Evolutionary conservation across 2,113 vertebrate species (phyloP).

Genomic region (Plotosus lineatus): DNA sequence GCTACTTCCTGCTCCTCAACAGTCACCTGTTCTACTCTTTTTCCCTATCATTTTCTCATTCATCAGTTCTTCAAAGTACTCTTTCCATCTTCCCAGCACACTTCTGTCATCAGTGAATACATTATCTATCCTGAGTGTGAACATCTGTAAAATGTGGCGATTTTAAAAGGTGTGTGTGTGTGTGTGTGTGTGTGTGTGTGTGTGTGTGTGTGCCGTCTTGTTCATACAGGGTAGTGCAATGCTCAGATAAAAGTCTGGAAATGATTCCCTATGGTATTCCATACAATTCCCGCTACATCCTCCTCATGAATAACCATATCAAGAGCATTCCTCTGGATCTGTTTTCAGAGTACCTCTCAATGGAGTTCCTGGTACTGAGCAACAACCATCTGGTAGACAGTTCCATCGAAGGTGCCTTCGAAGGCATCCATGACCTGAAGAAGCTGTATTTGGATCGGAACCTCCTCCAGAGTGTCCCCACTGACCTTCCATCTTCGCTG

Average conservation of each 20-base stretch:
- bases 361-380: constrained; percentile 68
- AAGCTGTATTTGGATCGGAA: constrained; percentile 61
- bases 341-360: constrained; percentile 61
- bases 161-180: not conserved
- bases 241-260: constrained; percentile 68
- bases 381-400: constrained; percentile 66
- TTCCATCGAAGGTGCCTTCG: constrained; percentile 59
- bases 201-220: constrained; percentile 9
- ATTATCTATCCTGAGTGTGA: not conserved
- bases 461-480: constrained; percentile 56
- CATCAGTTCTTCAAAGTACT: too few relatives aligned
- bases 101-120: too few relatives aligned
- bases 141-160: not conserved
- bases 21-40: too few relatives aligned
- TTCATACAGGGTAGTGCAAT: constrained; percentile 69
- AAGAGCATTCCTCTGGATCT: constrained; percentile 64
- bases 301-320: constrained; percentile 71
- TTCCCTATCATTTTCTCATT: too few relatives aligned
- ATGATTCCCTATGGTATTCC: constrained; percentile 68
- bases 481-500: constrained; percentile 56
- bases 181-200: not conserved
- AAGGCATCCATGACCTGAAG: constrained; percentile 58
- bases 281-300: constrained; percentile 66
- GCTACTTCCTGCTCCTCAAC: too few relatives aligned
- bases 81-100: too few relatives aligned